Base-by-base conservation (phyloP, 2,113 vertebrate species). In the Catharus bicknelli region DNA sequence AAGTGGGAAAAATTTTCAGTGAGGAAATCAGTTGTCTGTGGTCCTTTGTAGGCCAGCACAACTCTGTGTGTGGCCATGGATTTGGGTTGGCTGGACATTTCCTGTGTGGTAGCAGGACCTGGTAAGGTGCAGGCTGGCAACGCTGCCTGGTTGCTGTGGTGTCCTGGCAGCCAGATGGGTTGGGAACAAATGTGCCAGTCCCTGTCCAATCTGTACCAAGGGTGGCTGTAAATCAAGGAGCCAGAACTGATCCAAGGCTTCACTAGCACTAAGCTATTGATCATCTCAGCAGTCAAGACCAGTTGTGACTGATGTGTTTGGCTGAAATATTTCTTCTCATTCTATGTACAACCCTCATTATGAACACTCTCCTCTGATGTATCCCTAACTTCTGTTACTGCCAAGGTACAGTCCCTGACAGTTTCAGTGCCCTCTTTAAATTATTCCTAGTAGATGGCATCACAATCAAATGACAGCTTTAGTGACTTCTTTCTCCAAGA, bases 11-110 rank as follows among this genome's bases (percentile, higher is more conserved):
- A 64, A n/a, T 69, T 78, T 63, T 63, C 79, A 86, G 7, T 54
- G n/a, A 81, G 88, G 73, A 73, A 73, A 38, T 20, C 1, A 0
- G 13, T 48, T 0, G 0, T 29, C 16, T 0, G 2, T 2, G 1
- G 42, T 50, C 17, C 42, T 63, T 85, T 45, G 47, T 45, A 21
- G 1, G 3, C 55, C 34, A 47, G 61, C 43, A 40, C n/a, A 32
- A 13, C 47, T 66, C 2, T 21, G 7, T 19, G 32, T 2, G 5
- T 64, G 81, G 69, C 62, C 0, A 0, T 30, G 59, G 29, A 8
- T 53, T 72, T 78, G 62, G 30, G 53, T 50, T 72, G 57, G 43
- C 22, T 87, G 83, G 51, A 29, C 1, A 4, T 53, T 34, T 34
- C 55, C 43, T 69, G 47, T 0, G 0, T 29, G 27, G 63, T 25